Evolutionary conservation across 1,140 invertebrate genomes (phyloP).

Genomic region (Onthophagus taurus): DNA sequence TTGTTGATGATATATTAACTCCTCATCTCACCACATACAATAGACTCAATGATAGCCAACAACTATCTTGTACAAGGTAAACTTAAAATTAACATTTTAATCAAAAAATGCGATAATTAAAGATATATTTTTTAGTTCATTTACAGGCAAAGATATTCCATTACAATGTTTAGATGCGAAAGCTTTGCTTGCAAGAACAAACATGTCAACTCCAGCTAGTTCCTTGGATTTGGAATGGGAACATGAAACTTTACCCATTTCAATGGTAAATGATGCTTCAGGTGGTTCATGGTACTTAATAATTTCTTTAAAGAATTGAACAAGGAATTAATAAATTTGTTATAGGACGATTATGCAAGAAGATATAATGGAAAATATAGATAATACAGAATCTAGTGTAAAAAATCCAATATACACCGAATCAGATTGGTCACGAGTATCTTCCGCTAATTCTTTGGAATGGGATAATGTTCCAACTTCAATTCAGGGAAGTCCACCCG

Average conservation of each 20-base stretch:
- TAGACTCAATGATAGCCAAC: constrained; percentile 36
- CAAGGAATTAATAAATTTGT: neutral
- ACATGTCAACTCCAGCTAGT: constrained; percentile 43
- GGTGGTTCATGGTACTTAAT: constrained; percentile 30
- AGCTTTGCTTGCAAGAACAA: constrained; percentile 37
- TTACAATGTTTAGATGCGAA: constrained; percentile 43
- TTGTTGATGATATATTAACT: constrained; percentile 41
- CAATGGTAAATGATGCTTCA: constrained; percentile 31
- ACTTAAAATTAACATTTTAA: constrained; percentile 2
- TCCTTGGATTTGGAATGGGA: constrained; percentile 53
- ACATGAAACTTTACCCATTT: constrained; percentile 40
- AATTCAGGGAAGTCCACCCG: constrained; percentile 26
- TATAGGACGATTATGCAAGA: constrained; percentile 20
- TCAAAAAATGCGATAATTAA: constrained; percentile 7
- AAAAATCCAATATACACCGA: constrained; percentile 17
- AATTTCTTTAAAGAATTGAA: neutral
- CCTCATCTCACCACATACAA: constrained; percentile 38
- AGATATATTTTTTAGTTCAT: constrained; percentile 30
- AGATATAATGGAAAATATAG: constrained; percentile 9
- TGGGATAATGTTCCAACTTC: constrained; percentile 45
- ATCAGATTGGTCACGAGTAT: constrained; percentile 44
- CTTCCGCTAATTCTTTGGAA: constrained; percentile 46
- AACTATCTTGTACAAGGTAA: constrained; percentile 32
- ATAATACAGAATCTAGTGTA: constrained; percentile 10
- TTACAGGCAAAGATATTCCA: constrained; percentile 37